Conservation (phyloP, 1,140 invertebrate genomes). For the Amphibalanus amphitrite region DNA sequence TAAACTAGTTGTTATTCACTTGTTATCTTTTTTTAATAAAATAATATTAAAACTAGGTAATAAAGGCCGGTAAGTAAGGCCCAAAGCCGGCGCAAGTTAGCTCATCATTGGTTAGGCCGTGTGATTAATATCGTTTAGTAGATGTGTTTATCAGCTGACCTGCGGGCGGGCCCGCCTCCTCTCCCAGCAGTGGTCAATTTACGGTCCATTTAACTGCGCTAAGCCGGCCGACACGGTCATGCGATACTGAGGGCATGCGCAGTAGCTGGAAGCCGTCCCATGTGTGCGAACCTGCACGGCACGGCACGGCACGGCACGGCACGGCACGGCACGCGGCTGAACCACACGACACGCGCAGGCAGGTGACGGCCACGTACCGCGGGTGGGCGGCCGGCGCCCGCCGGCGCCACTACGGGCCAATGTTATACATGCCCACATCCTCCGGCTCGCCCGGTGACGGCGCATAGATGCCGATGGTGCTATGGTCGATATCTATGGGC, state of each 20-base stretch:
- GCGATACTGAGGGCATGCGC: not conserved
- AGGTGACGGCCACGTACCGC: not conserved
- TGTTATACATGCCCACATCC: not conserved
- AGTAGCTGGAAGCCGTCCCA: not conserved
- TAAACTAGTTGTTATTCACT: too few relatives aligned
- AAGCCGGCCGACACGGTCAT: not conserved
- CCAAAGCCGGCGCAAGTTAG: too few relatives aligned
- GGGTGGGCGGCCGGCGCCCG: too few relatives aligned
- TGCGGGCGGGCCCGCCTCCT: not conserved
- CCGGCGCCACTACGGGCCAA: not conserved
- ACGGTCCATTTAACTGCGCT: not conserved
- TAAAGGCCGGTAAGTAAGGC: too few relatives aligned
- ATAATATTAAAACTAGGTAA: too few relatives aligned
- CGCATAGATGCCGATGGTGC: conserved; percentile 3
- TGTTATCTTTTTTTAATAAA: too few relatives aligned
- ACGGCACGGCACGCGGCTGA: not conserved
- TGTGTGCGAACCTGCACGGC: too few relatives aligned
- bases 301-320: too few relatives aligned
- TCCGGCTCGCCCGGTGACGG: not conserved
- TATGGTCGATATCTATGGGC: conserved; percentile 47
- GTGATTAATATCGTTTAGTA: too few relatives aligned
- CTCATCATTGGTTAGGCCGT: too few relatives aligned
- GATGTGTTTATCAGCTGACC: too few relatives aligned
- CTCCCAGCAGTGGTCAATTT: not conserved
- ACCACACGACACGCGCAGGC: not conserved